Evolutionary conservation across 2,797 vertebrate species (phyloP), one percentile per base, ranked within the genome.

Genomic region (Pelochelys cantorii): DNA sequence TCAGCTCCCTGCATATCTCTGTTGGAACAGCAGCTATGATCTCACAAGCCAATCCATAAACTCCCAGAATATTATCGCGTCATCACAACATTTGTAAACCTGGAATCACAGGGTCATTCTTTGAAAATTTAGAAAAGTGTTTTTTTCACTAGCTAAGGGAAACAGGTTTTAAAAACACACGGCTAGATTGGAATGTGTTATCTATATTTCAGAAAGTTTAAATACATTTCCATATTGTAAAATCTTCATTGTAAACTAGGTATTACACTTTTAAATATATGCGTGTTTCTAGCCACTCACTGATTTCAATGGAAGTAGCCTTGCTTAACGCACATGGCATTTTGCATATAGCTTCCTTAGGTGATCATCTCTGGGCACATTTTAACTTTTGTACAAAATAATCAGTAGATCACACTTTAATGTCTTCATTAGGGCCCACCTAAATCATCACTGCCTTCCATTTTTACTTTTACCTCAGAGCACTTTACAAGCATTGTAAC

Each of bases 101-200:
- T 48, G 42, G 2, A 48, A 48, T 48, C 42, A 48, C 8, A 48
- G 42, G 42, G 42, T 48, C 42, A 48, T 48, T 48, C 42, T n/a
- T n/a, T 48, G 42, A 48, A 48, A 48, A 48, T 48, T 48, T 48
- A 48, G 42, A 48, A 48, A 48, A 48, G 42, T 48, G 42, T 48
- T 48, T 48, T 48, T 48, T 48, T 48, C 42, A 48, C 42, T 48
- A 48, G 42, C 42, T 48, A 48, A 48, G 81, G 74, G 84, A 96
- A 89, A 95, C 95, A 95, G 96, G 84, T 37, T 37, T 71, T 11
- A 90, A 91, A 85, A 93, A 90, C 92, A 88, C 56, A 95, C 92
- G 83, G 83, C 77, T 71, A 71, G 65, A 10, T 11, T 71, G 18
- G n/a, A 71, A 37, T 37, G 88, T 87, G 87, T 92, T 78, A 31